Evolutionary conservation across 2,113 vertebrate genomes (phyloP).

Genomic region (Jaculus jaculus): DNA sequence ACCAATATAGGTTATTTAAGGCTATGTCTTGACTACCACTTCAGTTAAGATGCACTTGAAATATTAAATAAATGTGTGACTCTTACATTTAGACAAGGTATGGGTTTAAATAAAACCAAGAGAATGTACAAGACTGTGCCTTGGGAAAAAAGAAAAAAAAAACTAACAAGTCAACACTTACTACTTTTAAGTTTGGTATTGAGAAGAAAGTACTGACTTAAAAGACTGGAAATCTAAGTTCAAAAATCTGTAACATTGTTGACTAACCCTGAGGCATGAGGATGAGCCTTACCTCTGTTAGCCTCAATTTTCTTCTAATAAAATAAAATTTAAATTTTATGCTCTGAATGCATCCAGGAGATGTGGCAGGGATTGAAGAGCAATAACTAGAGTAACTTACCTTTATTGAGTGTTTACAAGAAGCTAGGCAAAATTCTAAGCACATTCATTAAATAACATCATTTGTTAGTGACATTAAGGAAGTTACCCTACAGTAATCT

Average conservation of each 20-base stretch:
- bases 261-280: not conserved
- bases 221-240: not conserved
- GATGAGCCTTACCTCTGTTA: not conserved
- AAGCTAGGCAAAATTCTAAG: not conserved
- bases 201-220: not conserved
- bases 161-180: not conserved
- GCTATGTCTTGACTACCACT: not conserved
- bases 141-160: not conserved
- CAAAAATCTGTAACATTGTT: not conserved
- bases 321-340: conserved; percentile 56
- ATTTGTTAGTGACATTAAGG: conserved; percentile 24
- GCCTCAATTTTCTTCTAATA: conserved; percentile 51
- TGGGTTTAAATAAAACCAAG: not conserved
- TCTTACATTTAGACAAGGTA: not conserved
- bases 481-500: not conserved
- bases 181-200: not conserved
- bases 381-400: conserved; percentile 3
- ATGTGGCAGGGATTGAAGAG: conserved; percentile 19
- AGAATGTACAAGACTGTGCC: not conserved
- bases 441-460: conserved; percentile 1
- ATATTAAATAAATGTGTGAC: conserved; percentile 1
- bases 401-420: not conserved
- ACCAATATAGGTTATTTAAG: conserved; percentile 4
- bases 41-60: not conserved
- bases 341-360: conserved; percentile 23